Percentiles rank a stretch among this genome's conserved stretches.
phyloP scores from a whole-genome alignment of 2,888 invertebrate species.

The Helleia helle region DNA sequence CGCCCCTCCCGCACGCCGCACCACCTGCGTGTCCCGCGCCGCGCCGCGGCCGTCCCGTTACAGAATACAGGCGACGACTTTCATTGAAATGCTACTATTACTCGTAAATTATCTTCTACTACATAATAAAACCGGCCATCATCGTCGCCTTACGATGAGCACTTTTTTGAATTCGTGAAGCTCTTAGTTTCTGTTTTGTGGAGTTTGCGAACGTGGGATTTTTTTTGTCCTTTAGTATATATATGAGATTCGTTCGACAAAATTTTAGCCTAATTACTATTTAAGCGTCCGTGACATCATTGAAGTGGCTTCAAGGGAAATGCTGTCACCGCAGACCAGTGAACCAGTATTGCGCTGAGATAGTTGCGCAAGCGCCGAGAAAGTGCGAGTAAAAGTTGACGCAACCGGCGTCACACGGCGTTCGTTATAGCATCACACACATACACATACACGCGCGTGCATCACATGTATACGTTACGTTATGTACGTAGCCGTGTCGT shows the following conservation, averaged over 20 bases:
- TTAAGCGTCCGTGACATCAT: constrained; percentile 17
- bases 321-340: constrained; percentile 44
- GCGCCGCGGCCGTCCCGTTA: constrained; percentile 47
- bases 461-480: constrained; percentile 13
- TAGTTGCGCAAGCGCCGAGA: constrained; percentile 70
- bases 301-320: constrained; percentile 32
- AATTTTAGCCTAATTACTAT: not conserved
- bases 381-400: constrained; percentile 74
- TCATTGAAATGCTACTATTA: constrained; percentile 63
- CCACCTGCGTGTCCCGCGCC: constrained; percentile 28
- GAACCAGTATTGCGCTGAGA: constrained; percentile 52
- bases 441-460: constrained; percentile 22
- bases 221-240: no score
- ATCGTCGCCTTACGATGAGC: constrained; percentile 7
- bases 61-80: constrained; percentile 61
- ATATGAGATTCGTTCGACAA: no score
- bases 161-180: no score
- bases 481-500: constrained; percentile 31
- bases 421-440: constrained; percentile 33
- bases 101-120: constrained; percentile 32
- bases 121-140: constrained; percentile 21
- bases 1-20: constrained; percentile 36
- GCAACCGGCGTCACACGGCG: constrained; percentile 61
- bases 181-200: no score
- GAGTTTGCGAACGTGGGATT: no score